Conservation (phyloP, 2,888 invertebrate genomes). For the Protonemura montana region DNA sequence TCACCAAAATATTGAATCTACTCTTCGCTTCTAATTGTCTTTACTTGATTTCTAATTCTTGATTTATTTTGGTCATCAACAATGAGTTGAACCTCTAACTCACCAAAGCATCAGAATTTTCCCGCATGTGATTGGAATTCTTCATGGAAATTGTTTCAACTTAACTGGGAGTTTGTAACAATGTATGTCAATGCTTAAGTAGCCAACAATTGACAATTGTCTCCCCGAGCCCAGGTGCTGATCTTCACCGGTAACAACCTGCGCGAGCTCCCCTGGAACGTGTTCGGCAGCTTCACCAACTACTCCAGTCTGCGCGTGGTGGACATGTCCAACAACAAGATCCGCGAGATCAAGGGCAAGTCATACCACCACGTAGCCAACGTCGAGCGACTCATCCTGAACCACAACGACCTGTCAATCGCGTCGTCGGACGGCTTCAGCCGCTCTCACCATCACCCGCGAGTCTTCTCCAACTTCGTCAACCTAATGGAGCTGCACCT, state of each 20-base stretch:
- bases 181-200: too few relatives aligned
- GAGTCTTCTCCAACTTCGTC: constrained; percentile 74
- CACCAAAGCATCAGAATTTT: too few relatives aligned
- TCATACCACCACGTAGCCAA: constrained; percentile 76
- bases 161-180: too few relatives aligned
- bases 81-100: too few relatives aligned
- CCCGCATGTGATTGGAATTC: too few relatives aligned
- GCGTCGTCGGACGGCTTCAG: constrained; percentile 63
- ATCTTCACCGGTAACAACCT: constrained; percentile 77
- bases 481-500: constrained; percentile 75
- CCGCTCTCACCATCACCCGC: constrained; percentile 69
- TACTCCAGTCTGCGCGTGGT: constrained; percentile 68
- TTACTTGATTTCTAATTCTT: too few relatives aligned
- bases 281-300: constrained; percentile 71
- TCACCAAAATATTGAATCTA: too few relatives aligned
- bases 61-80: too few relatives aligned
- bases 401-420: constrained; percentile 74
- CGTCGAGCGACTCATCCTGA: constrained; percentile 72
- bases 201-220: too few relatives aligned
- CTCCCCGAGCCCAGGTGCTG: constrained; percentile 65
- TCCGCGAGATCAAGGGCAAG: constrained; percentile 75
- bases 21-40: too few relatives aligned
- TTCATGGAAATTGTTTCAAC: too few relatives aligned
- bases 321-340: constrained; percentile 78
- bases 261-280: constrained; percentile 70